These are phyloP conservation scores for Eueremaeus valkanovi DNA, from an alignment of 2,888 invertebrate species.

Conservation along the genomic window DNA sequence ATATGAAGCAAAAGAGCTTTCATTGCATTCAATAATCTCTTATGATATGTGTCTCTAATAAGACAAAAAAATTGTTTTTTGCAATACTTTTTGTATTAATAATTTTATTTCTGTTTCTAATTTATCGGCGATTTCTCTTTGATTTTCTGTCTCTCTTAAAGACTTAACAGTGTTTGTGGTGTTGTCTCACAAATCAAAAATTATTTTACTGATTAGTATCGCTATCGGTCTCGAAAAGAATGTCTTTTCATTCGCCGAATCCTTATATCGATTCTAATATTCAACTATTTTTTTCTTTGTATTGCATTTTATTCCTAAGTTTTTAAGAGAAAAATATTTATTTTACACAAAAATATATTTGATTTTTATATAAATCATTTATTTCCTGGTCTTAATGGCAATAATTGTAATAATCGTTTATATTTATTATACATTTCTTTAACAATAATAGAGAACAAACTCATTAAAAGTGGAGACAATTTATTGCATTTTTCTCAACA, in stretches of 20 bases:
- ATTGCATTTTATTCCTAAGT: not conserved
- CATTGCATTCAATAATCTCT: too few relatives aligned
- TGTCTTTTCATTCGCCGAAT: constrained; percentile 2
- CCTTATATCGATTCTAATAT: not conserved
- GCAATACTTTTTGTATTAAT: not conserved
- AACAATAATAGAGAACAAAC: too few relatives aligned
- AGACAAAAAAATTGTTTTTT: not conserved
- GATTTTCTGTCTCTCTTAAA: not conserved
- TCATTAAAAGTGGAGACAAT: too few relatives aligned
- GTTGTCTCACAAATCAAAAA: constrained; percentile 8
- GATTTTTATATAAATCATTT: not conserved
- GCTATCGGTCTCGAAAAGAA: not conserved
- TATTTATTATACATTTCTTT: constrained; percentile 9
- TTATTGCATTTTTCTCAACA: too few relatives aligned
- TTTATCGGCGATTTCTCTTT: constrained; percentile 12
- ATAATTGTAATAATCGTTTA: constrained; percentile 9
- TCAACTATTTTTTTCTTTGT: not conserved
- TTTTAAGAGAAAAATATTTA: not conserved
- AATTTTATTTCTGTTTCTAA: not conserved
- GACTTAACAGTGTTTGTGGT: not conserved
- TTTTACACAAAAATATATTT: not conserved
- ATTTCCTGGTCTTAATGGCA: not conserved
- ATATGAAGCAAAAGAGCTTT: too few relatives aligned
- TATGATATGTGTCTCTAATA: too few relatives aligned
- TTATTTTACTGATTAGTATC: constrained; percentile 20